Conservation (phyloP, 2,888 invertebrate species). For the Poecilus cupreus region DNA sequence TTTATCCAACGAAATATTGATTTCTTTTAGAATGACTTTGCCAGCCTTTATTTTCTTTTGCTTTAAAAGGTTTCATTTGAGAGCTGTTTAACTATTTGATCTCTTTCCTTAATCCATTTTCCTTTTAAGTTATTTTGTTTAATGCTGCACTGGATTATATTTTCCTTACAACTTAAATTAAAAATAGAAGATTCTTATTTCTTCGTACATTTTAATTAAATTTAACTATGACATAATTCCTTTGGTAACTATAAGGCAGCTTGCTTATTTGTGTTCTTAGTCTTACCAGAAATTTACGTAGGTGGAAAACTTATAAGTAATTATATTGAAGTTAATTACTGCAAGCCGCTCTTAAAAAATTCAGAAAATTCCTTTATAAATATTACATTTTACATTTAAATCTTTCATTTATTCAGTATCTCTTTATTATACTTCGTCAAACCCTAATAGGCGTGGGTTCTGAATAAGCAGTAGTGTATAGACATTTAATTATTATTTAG, state of each 20-base stretch:
- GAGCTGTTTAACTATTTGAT: slow-evolving; percentile 27
- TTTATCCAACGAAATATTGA: slow-evolving; percentile 24
- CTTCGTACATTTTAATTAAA: not conserved
- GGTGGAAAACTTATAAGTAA: not conserved
- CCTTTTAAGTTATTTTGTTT: slow-evolving; percentile 24
- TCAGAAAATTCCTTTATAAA: too few species aligned
- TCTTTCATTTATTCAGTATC: too few species aligned
- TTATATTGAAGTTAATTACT: too few species aligned
- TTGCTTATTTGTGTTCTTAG: not conserved
- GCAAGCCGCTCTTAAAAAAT: too few species aligned
- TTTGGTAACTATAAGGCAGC: too few species aligned
- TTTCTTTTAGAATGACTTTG: slow-evolving; percentile 34
- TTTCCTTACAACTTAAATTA: not conserved
- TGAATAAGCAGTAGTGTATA: too few species aligned
- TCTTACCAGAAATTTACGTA: not conserved
- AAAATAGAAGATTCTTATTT: not conserved
- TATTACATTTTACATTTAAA: too few species aligned
- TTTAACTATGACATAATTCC: not conserved
- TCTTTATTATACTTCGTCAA: too few species aligned
- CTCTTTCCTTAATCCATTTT: slow-evolving; percentile 29
- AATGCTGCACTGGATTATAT: not conserved
- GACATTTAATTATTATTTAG: too few species aligned
- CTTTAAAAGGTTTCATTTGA: slow-evolving; percentile 22
- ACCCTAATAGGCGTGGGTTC: too few species aligned
- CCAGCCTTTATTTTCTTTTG: slow-evolving; percentile 17